These are phyloP conservation scores for Synanthedon tipuliformis DNA, from an alignment of 2,888 invertebrate species.

Conservation along the genomic window DNA sequence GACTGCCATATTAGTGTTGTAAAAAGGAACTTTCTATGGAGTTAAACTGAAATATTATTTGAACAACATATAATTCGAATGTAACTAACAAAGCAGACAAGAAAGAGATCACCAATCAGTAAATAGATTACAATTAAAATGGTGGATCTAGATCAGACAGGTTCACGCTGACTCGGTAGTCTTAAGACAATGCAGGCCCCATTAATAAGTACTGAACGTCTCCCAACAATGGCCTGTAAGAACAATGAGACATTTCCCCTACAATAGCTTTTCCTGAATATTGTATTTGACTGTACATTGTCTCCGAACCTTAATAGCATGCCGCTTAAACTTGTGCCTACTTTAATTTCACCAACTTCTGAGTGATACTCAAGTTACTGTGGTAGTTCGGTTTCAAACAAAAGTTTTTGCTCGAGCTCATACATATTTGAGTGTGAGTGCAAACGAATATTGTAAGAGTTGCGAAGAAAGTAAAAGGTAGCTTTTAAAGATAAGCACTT, in stretches of 20 bases:
- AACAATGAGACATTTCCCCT: conserved; percentile 58
- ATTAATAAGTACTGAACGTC: conserved; percentile 54
- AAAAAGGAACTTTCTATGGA: too few relatives aligned
- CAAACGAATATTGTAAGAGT: conserved; percentile 27
- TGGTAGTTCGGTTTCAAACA: conserved; percentile 18
- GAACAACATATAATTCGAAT: too few relatives aligned
- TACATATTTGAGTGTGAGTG: conserved; percentile 40
- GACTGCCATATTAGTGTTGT: too few relatives aligned
- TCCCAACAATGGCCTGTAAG: conserved; percentile 37
- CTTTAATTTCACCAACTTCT: conserved; percentile 35
- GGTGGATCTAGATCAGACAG: conserved; percentile 20
- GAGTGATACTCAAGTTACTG: conserved; percentile 27
- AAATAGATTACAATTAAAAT: conserved; percentile 21
- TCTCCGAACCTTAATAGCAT: conserved; percentile 36
- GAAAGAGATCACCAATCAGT: too few relatives aligned
- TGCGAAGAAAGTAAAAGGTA: too few relatives aligned
- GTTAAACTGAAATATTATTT: too few relatives aligned
- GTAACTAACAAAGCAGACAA: too few relatives aligned
- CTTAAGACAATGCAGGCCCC: conserved; percentile 57
- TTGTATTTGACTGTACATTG: conserved; percentile 57
- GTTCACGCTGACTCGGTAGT: conserved; percentile 30
- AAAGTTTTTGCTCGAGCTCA: conserved; percentile 36
- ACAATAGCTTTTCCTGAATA: conserved; percentile 62
- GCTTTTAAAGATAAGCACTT: too few relatives aligned
- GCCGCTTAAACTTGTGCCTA: conserved; percentile 34